Evolutionary conservation across 2,888 invertebrate genomes (phyloP).

Genomic region (Xylocampa areola): DNA sequence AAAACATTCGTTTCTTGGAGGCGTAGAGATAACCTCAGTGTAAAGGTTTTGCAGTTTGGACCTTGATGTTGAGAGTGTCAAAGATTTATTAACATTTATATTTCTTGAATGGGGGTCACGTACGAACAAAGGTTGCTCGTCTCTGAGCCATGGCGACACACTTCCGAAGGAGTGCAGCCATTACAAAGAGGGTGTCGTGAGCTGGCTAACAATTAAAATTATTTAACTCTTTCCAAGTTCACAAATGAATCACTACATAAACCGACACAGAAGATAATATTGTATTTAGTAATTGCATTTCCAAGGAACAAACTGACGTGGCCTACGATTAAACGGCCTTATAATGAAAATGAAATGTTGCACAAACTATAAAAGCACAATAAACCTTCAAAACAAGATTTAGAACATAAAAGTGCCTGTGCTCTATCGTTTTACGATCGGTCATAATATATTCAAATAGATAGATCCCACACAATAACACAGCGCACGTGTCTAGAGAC

Average conservation of each 20-base stretch:
- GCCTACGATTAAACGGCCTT: slow-evolving; percentile 27
- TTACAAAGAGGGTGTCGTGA: slow-evolving; percentile 23
- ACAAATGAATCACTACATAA: slow-evolving; percentile 40
- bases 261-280: slow-evolving; percentile 29
- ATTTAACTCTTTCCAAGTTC: slow-evolving; percentile 23
- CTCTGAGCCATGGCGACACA: slow-evolving; percentile 32
- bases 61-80: slow-evolving; percentile 29
- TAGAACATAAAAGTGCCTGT: slow-evolving; percentile 35
- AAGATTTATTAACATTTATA: slow-evolving; percentile 43
- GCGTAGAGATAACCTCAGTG: background rate
- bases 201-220: slow-evolving; percentile 27
- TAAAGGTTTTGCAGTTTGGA: slow-evolving; percentile 33
- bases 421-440: slow-evolving; percentile 35
- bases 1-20: slow-evolving; percentile 7
- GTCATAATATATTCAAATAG: slow-evolving; percentile 40
- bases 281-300: slow-evolving; percentile 41
- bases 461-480: slow-evolving; percentile 40
- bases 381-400: slow-evolving; percentile 53
- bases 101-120: slow-evolving; percentile 46
- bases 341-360: slow-evolving; percentile 37
- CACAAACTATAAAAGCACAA: slow-evolving; percentile 41
- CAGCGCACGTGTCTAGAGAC: slow-evolving; percentile 49
- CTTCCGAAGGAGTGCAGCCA: slow-evolving; percentile 37
- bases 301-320: slow-evolving; percentile 39
- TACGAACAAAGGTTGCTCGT: slow-evolving; percentile 40